phyloP scores from a whole-genome alignment of 2,888 invertebrate species.

The Lumbricus terrestris region DNA sequence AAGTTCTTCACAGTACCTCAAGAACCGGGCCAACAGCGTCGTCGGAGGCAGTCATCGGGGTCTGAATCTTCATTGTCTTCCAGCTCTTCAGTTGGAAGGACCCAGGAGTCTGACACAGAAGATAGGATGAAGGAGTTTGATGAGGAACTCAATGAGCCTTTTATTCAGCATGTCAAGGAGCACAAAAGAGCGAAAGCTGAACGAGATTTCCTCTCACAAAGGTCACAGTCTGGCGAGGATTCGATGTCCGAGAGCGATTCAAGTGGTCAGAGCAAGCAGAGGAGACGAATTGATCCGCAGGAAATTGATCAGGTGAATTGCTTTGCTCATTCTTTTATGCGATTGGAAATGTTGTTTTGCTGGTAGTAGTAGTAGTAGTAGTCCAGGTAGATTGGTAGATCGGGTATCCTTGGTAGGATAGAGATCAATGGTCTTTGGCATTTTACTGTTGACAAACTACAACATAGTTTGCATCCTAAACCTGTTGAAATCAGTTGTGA shows the following conservation, averaged over 20 bases:
- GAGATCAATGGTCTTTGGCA: not conserved
- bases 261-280: not conserved
- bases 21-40: not conserved
- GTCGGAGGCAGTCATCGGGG: not conserved
- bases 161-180: not conserved
- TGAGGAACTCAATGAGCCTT: not conserved
- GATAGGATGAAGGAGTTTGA: not conserved
- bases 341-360: not conserved
- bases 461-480: not conserved
- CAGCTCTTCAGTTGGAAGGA: conserved; percentile 10
- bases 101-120: not conserved
- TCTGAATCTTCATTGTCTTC: not conserved
- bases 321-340: not conserved
- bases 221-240: not conserved
- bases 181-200: not conserved
- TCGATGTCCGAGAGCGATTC: not conserved
- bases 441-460: not conserved
- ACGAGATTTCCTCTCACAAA: not conserved
- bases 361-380: not conserved
- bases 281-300: not conserved
- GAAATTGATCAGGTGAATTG: not conserved
- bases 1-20: not conserved
- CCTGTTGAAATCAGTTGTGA: not conserved
- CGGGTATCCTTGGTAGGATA: not conserved
- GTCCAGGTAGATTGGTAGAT: not conserved